Conservation (phyloP, 53 echinoderm and acorn worm species). For the Paracentrotus lividus region DNA sequence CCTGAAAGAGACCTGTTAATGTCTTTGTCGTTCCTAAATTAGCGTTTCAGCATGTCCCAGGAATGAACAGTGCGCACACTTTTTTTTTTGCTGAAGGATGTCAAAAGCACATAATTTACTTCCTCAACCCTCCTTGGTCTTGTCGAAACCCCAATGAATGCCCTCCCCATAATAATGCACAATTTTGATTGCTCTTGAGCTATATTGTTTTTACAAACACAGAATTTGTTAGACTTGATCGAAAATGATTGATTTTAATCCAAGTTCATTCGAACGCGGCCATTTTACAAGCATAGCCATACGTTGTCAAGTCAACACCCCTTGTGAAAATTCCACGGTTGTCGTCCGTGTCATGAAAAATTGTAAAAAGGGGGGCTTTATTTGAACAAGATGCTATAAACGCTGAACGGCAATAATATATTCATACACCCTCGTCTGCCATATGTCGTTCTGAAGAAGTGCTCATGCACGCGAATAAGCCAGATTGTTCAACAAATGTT, state of each 20-base stretch:
- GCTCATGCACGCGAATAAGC: conserved; percentile 1
- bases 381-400: conserved; percentile 42
- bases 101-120: no score
- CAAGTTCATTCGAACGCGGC: neutral
- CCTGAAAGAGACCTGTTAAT: no score
- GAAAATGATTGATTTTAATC: neutral
- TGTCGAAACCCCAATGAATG: no score
- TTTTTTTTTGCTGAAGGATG: no score
- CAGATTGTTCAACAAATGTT: conserved; percentile 53
- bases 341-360: conserved; percentile 3
- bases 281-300: conserved; percentile 21
- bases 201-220: conserved; percentile 25
- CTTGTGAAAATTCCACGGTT: conserved; percentile 18
- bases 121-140: no score
- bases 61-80: no score
- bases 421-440: conserved; percentile 33
- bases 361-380: conserved; percentile 35
- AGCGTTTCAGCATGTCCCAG: no score
- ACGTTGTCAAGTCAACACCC: conserved; percentile 42
- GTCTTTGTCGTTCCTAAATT: no score
- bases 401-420: conserved; percentile 36
- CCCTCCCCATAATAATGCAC: neutral
- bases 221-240: conserved; percentile 14
- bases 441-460: conserved; percentile 9
- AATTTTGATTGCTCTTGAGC: neutral